Evolutionary conservation across 92 coral and sea anemone species (phyloP), one percentile per base, ranked within the genome.

Genomic region (Muricea muricata): DNA sequence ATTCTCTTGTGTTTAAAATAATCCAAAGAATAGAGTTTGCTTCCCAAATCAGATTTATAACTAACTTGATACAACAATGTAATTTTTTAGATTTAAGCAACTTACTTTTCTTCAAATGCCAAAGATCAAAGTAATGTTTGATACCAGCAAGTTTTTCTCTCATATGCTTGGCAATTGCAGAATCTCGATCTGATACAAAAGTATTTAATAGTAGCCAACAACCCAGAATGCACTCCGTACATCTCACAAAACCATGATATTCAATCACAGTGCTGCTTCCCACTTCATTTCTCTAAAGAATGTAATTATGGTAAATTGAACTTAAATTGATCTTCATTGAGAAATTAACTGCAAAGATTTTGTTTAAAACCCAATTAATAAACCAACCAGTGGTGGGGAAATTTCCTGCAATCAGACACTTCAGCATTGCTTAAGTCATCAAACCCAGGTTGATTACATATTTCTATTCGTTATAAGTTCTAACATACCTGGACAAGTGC

Each of bases 91-190:
- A 63, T 31, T 63, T 63, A 1, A 25, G 9, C 39, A 25, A 25
- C 70, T 4, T 63, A 63, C 70, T 63, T 15, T 63, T 63, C 70
- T 63, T 63, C 15, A 55, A 6, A 18, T 55, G 42, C 42, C 42
- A 37, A 37, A 37, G 5, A 4, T 37, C 42, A 37, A 48, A 48
- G 13, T 48, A 48, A 48, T 48, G 56, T 48, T 48, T 48, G 56
- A 48, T 48, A 20, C 56, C 15, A 1, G 56, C 56, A 11, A 63
- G 78, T 30, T 57, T 57, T 54, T 84, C 89, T 48, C 79, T 77
- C 92, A 80, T 89, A 63, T 89, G 92, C 40, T 89, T 89, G 15
- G 87, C 89, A 46, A 89, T 89, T 32, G 79, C 75, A 3, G 42
- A 31, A 56, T 89, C 89, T 15, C 87, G 23, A 73, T 89, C 92